Conservation (phyloP, 2,797 vertebrate species). For the Alcedo atthis region DNA sequence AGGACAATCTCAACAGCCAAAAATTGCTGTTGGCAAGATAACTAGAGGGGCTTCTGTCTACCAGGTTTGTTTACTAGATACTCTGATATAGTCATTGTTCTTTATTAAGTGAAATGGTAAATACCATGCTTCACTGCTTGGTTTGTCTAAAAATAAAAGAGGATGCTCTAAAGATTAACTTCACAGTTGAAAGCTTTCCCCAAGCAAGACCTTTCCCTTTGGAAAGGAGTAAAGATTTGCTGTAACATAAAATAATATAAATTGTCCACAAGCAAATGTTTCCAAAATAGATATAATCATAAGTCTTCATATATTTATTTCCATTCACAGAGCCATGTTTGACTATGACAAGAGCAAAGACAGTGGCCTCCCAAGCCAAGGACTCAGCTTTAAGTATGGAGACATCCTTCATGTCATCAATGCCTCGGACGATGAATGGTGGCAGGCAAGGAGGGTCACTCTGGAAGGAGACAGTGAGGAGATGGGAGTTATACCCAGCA, state of each 20-base stretch:
- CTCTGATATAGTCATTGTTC: background rate
- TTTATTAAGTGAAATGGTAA: background rate
- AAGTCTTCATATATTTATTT: background rate
- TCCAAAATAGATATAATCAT: background rate
- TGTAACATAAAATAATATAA: background rate
- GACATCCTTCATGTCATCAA: slow-evolving; percentile 98
- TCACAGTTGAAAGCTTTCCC: background rate
- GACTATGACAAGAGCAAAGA: slow-evolving; percentile 96
- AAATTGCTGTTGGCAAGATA: background rate
- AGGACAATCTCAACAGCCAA: background rate
- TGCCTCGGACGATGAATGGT: slow-evolving; percentile 97
- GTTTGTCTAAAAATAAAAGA: background rate
- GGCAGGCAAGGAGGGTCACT: slow-evolving; percentile 92
- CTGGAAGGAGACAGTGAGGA: slow-evolving; percentile 95
- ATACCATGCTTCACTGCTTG: background rate
- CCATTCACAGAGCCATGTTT: slow-evolving; percentile 88
- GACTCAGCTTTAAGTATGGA: slow-evolving; percentile 95
- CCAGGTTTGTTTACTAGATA: background rate
- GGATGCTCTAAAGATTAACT: background rate
- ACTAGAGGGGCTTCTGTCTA: background rate
- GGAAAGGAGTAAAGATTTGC: background rate
- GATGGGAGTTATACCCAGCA: slow-evolving; percentile 98
- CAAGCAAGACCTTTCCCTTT: background rate
- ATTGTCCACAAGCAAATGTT: background rate
- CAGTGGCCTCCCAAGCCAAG: slow-evolving; percentile 96